phyloP scores from a whole-genome alignment of 2,888 invertebrate genomes.

The Drosophila maculinotata region DNA sequence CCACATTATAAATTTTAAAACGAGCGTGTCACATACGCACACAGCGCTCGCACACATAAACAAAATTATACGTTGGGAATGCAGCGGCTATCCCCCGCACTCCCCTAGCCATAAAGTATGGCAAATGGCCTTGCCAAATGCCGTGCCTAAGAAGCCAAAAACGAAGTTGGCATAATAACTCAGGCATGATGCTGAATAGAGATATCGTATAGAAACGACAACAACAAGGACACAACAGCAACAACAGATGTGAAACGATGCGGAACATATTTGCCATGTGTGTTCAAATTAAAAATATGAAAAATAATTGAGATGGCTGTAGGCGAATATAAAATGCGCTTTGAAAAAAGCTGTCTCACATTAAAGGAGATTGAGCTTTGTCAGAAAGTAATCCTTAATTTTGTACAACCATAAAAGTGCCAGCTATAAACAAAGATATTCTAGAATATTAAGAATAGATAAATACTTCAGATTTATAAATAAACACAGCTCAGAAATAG shows the following conservation, averaged over 20 bases:
- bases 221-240: constrained; percentile 16
- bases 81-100: constrained; percentile 8
- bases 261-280: constrained; percentile 47
- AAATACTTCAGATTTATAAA: too few species aligned
- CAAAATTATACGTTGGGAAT: constrained; percentile 63
- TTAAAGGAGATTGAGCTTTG: not conserved
- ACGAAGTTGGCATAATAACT: constrained; percentile 79
- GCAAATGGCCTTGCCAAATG: constrained; percentile 80
- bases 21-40: constrained; percentile 68
- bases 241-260: constrained; percentile 33
- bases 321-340: constrained; percentile 16
- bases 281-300: constrained; percentile 47
- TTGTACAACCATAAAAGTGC: too few species aligned
- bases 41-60: constrained; percentile 50
- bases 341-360: not conserved
- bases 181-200: constrained; percentile 72
- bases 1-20: constrained; percentile 80
- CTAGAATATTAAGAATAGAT: too few species aligned
- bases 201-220: constrained; percentile 50
- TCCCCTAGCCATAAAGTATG: constrained; percentile 56
- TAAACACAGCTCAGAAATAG: too few species aligned
- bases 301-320: constrained; percentile 10
- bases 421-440: too few species aligned
- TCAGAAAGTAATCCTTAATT: too few species aligned
- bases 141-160: constrained; percentile 75